Base-by-base conservation (phyloP, 2,113 vertebrate species). In the Odocoileus virginianus region DNA sequence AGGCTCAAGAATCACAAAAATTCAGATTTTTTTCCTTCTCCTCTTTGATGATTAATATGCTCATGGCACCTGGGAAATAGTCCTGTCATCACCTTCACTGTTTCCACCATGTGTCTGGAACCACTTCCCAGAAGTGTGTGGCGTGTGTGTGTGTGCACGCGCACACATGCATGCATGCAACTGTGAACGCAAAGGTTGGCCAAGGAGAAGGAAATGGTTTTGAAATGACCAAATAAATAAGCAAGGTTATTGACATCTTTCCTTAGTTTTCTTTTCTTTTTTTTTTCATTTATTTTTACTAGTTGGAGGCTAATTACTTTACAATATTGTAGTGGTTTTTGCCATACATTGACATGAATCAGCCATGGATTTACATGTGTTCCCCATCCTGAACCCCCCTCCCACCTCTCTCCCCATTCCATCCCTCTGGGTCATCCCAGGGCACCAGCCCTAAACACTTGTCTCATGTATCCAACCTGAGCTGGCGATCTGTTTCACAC, bases 1-100 rank as follows among this genome's bases (percentile, higher is more conserved):
- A 94, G 87, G 14, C 13, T 96, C 91, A 97, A 78, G 64, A 97
- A 97, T 84, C 76, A 92, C 54, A 97, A 92, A 97, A 97, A 94
- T 28, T 97, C 61, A 91, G 36, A 97, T 58, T 64, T 85, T 78
- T 93, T 89, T 28, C 87, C 90, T 89, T 64, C 40, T 95, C 84
- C 33, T 11, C 2, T n/a, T 96, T 81, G 52, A 67, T 96, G 57
- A 97, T 87, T 97, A 94, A 33, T 85, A 79, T 47, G 40, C 45
- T 64, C 74, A 40, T 97, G 92, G 1, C 21, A 97, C 67, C 67
- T 95, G 89, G 30, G 7, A 95, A 97, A 91, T 30, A 36, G 91
- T 79, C 57, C 33, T 78, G 92, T 92, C 61, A 52, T 64, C 43
- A 12, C 52, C 94, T 91, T 96, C 28, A 79, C 28, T 30, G n/a